phyloP scores from a whole-genome alignment of 1,140 invertebrate genomes.

The Lepidurus packardi region DNA sequence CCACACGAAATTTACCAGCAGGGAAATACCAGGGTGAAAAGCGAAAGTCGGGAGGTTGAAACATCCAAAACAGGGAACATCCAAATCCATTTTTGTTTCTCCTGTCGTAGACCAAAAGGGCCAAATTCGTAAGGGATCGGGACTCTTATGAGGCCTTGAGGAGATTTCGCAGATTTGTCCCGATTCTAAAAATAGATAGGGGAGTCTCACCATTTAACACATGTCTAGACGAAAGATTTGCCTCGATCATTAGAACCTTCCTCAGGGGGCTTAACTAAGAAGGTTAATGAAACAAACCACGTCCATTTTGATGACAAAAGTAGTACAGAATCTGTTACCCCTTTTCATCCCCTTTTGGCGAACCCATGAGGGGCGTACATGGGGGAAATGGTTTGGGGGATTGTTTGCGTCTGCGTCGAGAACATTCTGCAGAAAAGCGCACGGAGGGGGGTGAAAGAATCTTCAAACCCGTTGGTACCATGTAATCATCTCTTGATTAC shows the following conservation, averaged over 20 bases:
- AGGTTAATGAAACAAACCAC: slow-evolving; percentile 12
- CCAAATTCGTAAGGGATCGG: background rate
- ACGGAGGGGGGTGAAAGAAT: background rate
- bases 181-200: background rate
- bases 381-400: background rate
- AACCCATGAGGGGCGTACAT: background rate
- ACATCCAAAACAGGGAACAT: background rate
- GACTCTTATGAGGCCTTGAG: background rate
- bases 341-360: background rate
- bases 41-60: slow-evolving; percentile 6
- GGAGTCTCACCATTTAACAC: background rate
- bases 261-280: background rate
- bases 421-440: background rate
- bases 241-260: background rate
- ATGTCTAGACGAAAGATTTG: background rate
- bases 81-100: background rate
- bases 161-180: background rate
- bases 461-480: background rate
- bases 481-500: background rate
- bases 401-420: background rate
- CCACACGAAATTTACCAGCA: background rate
- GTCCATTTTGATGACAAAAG: background rate
- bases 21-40: background rate
- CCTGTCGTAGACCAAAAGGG: background rate
- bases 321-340: background rate